Evolutionary conservation across 2,797 vertebrate species (phyloP).

Genomic region (Eupleurogrammus muticus): DNA sequence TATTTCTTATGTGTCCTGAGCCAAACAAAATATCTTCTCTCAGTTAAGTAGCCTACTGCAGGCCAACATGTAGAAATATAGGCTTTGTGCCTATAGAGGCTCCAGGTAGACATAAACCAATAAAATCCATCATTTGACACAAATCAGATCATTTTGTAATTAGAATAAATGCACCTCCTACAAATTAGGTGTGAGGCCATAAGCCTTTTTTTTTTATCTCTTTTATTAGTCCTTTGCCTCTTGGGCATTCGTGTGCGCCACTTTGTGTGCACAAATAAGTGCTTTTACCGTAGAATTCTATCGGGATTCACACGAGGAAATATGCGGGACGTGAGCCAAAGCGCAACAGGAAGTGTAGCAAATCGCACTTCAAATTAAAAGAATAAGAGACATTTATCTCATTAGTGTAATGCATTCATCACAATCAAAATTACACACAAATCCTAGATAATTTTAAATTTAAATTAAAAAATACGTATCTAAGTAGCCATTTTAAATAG

Average conservation of each 20-base stretch:
- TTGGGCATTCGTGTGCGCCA: too few relatives aligned
- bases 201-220: too few relatives aligned
- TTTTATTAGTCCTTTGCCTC: too few relatives aligned
- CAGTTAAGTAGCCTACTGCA: background rate
- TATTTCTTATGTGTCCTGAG: background rate
- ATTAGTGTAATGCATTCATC: background rate
- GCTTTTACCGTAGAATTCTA: too few relatives aligned
- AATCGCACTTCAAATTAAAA: constrained; percentile 31
- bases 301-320: background rate
- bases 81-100: background rate
- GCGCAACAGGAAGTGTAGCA: background rate
- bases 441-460: too few relatives aligned
- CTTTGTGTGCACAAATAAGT: too few relatives aligned
- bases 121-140: background rate
- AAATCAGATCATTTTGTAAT: background rate
- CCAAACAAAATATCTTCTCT: background rate
- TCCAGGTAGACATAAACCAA: constrained; percentile 4
- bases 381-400: background rate
- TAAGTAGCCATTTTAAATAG: too few relatives aligned
- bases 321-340: background rate
- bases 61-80: background rate
- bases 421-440: too few relatives aligned
- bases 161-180: too few relatives aligned
- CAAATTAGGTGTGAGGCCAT: too few relatives aligned
- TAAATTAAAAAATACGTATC: too few relatives aligned